These are phyloP conservation scores for Cactoblastis cactorum DNA, from an alignment of 2,888 invertebrate genomes.

Conservation along the genomic window DNA sequence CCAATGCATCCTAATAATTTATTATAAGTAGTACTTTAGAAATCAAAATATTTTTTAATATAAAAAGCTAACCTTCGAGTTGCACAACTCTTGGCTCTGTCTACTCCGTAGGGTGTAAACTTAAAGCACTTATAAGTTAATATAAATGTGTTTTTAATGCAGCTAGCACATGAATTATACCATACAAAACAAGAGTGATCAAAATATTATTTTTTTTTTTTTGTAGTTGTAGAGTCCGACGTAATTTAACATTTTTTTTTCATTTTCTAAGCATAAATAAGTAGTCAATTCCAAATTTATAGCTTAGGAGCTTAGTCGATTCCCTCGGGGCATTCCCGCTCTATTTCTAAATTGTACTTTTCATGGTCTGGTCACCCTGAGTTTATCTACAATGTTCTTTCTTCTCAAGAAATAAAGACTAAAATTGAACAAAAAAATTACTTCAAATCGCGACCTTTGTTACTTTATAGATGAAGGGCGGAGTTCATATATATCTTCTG, in stretches of 20 bases:
- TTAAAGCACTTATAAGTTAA: too few relatives aligned
- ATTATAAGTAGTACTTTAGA: too few relatives aligned
- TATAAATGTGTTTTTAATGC: too few relatives aligned
- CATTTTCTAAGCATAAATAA: conserved; percentile 30
- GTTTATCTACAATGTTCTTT: not conserved
- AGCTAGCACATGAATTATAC: too few relatives aligned
- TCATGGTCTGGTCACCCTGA: conserved; percentile 10
- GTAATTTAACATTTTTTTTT: not conserved
- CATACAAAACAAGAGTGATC: too few relatives aligned
- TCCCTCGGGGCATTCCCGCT: conserved; percentile 49
- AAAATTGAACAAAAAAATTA: conserved; percentile 8
- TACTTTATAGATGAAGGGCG: conserved; percentile 37
- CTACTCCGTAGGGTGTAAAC: too few relatives aligned
- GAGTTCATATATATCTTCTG: conserved; percentile 42
- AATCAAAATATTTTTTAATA: too few relatives aligned
- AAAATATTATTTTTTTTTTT: too few relatives aligned
- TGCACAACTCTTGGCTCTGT: too few relatives aligned
- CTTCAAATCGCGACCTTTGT: conserved; percentile 28
- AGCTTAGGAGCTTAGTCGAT: conserved; percentile 51
- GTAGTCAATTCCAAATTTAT: conserved; percentile 64
- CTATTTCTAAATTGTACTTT: conserved; percentile 56
- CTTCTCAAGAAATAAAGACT: not conserved
- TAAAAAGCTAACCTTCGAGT: too few relatives aligned
- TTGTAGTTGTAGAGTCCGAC: too few relatives aligned
- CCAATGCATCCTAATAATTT: too few relatives aligned